Conservation (phyloP, 1,140 invertebrate species). For the Ladona fulva region DNA sequence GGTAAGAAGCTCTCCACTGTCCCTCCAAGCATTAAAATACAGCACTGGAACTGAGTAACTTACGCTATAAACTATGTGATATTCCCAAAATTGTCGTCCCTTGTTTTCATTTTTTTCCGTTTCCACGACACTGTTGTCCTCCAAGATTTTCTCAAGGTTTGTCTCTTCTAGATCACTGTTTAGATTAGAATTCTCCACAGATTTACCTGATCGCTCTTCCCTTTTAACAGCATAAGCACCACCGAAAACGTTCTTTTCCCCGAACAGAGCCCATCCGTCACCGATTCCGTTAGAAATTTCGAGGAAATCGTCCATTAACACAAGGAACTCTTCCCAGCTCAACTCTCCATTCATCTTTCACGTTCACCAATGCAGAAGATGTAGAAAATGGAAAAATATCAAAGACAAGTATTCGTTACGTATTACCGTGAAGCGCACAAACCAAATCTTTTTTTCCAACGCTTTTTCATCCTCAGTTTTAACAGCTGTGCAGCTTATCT, state of each 20-base stretch:
- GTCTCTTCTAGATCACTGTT: neutral
- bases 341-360: neutral
- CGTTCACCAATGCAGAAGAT: too few species aligned
- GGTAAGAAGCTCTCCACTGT: slow-evolving; percentile 33
- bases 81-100: slow-evolving; percentile 27
- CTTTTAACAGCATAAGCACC: neutral
- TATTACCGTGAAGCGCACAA: too few species aligned
- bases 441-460: too few species aligned
- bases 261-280: neutral
- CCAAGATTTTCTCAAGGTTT: neutral
- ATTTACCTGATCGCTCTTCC: neutral
- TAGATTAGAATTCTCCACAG: too few species aligned
- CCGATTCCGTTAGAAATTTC: neutral
- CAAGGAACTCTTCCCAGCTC: neutral
- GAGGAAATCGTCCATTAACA: neutral
- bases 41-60: slow-evolving; percentile 47
- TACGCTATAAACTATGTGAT: slow-evolving; percentile 45
- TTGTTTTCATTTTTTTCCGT: neutral
- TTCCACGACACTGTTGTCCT: neutral
- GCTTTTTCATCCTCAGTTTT: too few species aligned
- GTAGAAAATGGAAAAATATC: too few species aligned
- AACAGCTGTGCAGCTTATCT: too few species aligned
- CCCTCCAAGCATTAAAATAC: slow-evolving; percentile 45
- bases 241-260: neutral
- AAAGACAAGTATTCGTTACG: too few species aligned